These are phyloP conservation scores for Triplophysa bombifrons DNA, from an alignment of 2,797 vertebrate genomes.

Conservation along the genomic window DNA sequence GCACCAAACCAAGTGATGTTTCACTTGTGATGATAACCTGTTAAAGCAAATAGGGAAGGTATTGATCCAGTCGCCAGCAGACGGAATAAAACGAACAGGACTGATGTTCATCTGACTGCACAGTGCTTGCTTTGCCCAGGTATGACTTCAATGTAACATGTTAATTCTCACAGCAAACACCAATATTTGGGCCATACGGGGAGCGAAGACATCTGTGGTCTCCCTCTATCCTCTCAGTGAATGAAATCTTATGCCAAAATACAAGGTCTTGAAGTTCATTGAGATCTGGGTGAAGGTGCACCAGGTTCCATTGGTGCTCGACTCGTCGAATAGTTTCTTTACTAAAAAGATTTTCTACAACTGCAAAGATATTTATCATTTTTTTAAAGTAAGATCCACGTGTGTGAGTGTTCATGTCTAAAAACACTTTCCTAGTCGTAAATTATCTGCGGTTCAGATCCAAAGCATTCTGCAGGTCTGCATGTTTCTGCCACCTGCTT, in stretches of 20 bases:
- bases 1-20: slow-evolving; percentile 6
- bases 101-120: slow-evolving; percentile 56
- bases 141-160: slow-evolving; percentile 65
- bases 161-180: slow-evolving; percentile 74
- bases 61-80: slow-evolving; percentile 20
- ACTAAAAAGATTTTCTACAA: neutral
- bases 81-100: slow-evolving; percentile 33
- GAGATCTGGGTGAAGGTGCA: slow-evolving; percentile 23
- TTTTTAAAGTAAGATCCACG: neutral
- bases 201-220: slow-evolving; percentile 22
- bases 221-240: slow-evolving; percentile 1
- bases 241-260: slow-evolving; percentile 18
- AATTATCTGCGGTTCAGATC: neutral
- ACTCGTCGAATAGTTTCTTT: neutral
- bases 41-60: slow-evolving; percentile 30
- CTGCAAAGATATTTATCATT: neutral
- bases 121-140: slow-evolving; percentile 49
- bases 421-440: neutral
- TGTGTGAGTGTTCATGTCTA: neutral
- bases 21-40: slow-evolving; percentile 7
- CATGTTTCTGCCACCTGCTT: neutral
- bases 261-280: slow-evolving; percentile 1
- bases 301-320: neutral
- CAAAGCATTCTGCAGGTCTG: neutral
- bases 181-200: slow-evolving; percentile 59